Base-by-base conservation (phyloP, 2,113 vertebrate genomes). In the Siniperca chuatsi region DNA sequence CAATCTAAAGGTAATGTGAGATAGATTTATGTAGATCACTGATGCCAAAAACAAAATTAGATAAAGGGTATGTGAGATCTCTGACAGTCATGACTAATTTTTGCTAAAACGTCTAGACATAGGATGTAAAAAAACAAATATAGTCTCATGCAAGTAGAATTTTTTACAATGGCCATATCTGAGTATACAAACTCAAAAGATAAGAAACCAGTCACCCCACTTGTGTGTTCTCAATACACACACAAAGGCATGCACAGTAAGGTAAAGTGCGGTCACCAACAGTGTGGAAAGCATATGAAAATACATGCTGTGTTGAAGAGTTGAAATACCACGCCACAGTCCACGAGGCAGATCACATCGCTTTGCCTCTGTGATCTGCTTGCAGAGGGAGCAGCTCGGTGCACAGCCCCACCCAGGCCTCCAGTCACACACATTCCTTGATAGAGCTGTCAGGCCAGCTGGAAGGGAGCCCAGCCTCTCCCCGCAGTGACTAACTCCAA, bases 391-490 rank as follows among this genome's bases (percentile, higher is more conserved):
- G 83, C n/a, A 84, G 81, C 83, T 77, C 78, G 64, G 84, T 74
- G 84, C 80, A 75, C 67, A 73, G 90, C 95, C 95, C 95, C 95
- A 95, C 95, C 95, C 95, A 91, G 94, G 92, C 93, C 95, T 95
- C 91, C 78, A 95, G 95, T 95, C 95, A 93, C 89, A 95, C 90
- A 90, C 95, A 96, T 96, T 96, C 95, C 91, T 95, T 94, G 91
- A 95, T 94, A 94, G 92, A 95, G 89, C 95, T 50, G 86, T 91
- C 91, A 93, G 91, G 93, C 95, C 94, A 96, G 92, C 95, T 95
- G 95, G 95, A 96, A 94, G 79, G 71, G 78, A 84, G 96, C 96
- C 96, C 92, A 90, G 94, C 92, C 93, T 93, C 95, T 95, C 93
- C 95, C 94, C 87, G 65, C 91, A 73, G 80, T 96, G 95, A 96